Percentiles rank a stretch among this genome's conserved stretches.
These are phyloP conservation scores for Conops quadrifasciatus DNA, from an alignment of 2,888 invertebrate genomes.

Conservation along the genomic window DNA sequence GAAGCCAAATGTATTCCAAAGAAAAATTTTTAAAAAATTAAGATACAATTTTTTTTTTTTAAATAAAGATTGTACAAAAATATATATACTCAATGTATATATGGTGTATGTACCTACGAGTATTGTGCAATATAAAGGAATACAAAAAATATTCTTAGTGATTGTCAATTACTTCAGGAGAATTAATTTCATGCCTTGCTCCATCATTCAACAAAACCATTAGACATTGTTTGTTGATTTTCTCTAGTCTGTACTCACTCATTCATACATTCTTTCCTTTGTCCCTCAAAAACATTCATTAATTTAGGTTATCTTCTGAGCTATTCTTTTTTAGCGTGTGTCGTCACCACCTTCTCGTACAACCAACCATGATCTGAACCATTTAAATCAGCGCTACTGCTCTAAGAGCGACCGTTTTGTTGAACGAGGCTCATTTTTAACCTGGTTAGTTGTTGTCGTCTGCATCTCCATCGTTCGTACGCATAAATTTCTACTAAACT, in stretches of 20 bases:
- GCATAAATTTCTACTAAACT: conserved; percentile 19
- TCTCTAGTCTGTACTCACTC: background rate
- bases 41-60: background rate
- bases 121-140: no score
- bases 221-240: no score
- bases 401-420: background rate
- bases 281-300: background rate
- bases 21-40: background rate
- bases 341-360: no score
- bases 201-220: no score
- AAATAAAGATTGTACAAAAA: background rate
- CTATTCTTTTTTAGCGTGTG: background rate
- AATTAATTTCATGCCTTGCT: no score
- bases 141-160: no score
- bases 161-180: no score
- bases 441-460: background rate
- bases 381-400: no score
- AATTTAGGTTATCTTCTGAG: conserved; percentile 26
- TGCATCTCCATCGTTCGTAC: background rate
- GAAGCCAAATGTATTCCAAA: conserved; percentile 37
- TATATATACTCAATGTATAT: no score
- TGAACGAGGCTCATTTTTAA: background rate
- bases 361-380: no score
- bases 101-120: no score
- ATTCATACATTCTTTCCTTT: background rate